A percentile compares a stretch with the other conserved stretches of the same genome.
These are phyloP conservation scores for Phylloscopus whistleri DNA, from an alignment of 2,113 vertebrate genomes.

Conservation along the genomic window DNA sequence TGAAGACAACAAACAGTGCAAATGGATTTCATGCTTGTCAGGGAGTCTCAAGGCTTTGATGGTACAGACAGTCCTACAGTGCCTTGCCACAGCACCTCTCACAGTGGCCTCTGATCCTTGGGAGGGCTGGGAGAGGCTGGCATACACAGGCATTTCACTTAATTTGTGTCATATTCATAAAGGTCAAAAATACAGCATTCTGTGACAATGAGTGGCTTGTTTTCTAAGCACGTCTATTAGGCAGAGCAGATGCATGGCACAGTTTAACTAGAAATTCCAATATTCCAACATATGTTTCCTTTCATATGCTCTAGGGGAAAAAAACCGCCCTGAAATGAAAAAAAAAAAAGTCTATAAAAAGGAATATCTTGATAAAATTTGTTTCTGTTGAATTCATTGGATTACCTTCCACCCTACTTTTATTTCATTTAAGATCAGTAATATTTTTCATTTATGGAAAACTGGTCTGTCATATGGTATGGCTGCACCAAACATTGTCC, in stretches of 20 bases:
- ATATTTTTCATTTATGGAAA: background rate
- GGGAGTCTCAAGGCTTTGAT: background rate
- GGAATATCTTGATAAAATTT: background rate
- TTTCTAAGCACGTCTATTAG: background rate
- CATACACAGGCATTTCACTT: background rate
- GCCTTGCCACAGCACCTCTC: background rate
- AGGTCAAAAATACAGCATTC: background rate
- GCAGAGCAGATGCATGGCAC: background rate
- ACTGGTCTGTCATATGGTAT: rapidly evolving
- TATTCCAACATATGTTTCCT: background rate
- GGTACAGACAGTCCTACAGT: background rate
- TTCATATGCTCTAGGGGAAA: background rate
- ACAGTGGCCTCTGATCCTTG: background rate
- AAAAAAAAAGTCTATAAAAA: background rate
- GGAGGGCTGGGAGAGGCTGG: background rate
- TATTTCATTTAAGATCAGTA: background rate
- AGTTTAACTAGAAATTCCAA: background rate
- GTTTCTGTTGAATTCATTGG: background rate
- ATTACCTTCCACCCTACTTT: background rate
- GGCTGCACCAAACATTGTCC: rapidly evolving
- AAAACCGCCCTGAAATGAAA: background rate
- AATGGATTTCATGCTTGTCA: conserved; percentile 4
- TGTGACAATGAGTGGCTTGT: background rate
- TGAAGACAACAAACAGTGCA: background rate
- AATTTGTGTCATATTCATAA: background rate